phyloP scores from a whole-genome alignment of 2,113 vertebrate genomes.

The Rattus rattus region DNA sequence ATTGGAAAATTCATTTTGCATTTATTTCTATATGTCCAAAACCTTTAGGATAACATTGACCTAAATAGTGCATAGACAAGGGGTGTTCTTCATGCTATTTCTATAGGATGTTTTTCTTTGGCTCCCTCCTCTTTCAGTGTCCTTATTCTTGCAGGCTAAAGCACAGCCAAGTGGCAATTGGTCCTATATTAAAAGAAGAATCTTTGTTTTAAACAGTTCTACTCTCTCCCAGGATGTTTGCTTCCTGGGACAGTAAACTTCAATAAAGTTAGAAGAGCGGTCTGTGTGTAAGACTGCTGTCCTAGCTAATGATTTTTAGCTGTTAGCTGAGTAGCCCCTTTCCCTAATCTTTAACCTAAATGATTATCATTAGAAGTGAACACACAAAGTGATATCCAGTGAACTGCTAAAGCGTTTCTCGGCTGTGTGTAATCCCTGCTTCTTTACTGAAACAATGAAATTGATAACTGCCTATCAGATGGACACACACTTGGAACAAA shows the following conservation, averaged over 20 bases:
- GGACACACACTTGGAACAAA: neutral
- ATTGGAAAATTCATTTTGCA: slow-evolving; percentile 15
- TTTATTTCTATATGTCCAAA: slow-evolving; percentile 44
- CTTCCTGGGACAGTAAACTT: slow-evolving; percentile 13
- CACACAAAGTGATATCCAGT: neutral
- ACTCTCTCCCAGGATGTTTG: slow-evolving; percentile 7
- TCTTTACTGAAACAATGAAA: slow-evolving; percentile 32
- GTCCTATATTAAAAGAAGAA: neutral
- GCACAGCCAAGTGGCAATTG: slow-evolving; percentile 2
- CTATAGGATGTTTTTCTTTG: neutral
- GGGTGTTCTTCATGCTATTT: slow-evolving; percentile 5
- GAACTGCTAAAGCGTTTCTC: neutral
- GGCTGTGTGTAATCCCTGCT: neutral
- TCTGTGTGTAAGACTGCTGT: neutral
- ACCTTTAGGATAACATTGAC: neutral
- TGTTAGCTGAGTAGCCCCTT: neutral
- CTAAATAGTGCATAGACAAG: neutral
- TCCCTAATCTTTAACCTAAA: slow-evolving; percentile 18
- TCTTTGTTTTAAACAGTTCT: slow-evolving; percentile 55
- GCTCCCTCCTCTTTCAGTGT: neutral
- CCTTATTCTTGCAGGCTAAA: slow-evolving; percentile 61
- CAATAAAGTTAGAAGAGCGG: neutral
- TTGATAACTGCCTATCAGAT: neutral
- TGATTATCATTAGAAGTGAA: neutral
- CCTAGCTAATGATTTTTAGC: neutral